phyloP scores from a whole-genome alignment of 1,140 invertebrate genomes.

The Phortica variegata region DNA sequence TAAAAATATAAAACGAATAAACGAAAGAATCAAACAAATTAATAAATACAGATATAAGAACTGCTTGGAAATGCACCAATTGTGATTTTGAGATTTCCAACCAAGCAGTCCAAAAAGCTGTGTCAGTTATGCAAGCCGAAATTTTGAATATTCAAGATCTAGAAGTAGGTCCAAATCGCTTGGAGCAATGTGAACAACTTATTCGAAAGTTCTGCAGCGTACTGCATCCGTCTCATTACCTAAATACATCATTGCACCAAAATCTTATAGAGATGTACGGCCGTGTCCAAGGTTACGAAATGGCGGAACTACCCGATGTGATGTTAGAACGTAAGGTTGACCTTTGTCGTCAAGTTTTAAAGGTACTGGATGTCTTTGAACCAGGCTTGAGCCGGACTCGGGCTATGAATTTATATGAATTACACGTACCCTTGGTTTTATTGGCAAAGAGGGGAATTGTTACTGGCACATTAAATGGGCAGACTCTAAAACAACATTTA shows the following conservation, averaged over 20 bases:
- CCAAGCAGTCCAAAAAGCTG: conserved; percentile 62
- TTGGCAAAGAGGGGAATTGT: conserved; percentile 67
- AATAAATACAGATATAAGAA: background rate
- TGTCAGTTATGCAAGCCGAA: conserved; percentile 65
- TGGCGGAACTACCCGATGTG: conserved; percentile 71
- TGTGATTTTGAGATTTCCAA: conserved; percentile 67
- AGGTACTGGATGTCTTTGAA: conserved; percentile 70
- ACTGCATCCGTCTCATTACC: conserved; percentile 72
- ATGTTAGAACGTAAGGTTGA: conserved; percentile 74
- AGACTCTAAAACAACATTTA: conserved; percentile 65
- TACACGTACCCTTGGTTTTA: conserved; percentile 73
- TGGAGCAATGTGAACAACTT: conserved; percentile 59
- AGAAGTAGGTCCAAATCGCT: conserved; percentile 49
- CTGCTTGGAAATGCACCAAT: conserved; percentile 69
- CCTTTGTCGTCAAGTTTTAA: conserved; percentile 68
- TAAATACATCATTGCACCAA: conserved; percentile 65
- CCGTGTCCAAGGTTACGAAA: conserved; percentile 67
- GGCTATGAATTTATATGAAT: conserved; percentile 75
- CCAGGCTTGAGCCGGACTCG: conserved; percentile 74
- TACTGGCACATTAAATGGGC: conserved; percentile 62
- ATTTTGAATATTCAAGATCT: conserved; percentile 58
- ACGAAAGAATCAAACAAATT: background rate
- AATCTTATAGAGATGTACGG: conserved; percentile 75
- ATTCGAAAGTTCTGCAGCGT: conserved; percentile 64
- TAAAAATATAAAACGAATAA: background rate